Conservation (phyloP, 2,113 vertebrate genomes). For the Antennarius striatus region DNA sequence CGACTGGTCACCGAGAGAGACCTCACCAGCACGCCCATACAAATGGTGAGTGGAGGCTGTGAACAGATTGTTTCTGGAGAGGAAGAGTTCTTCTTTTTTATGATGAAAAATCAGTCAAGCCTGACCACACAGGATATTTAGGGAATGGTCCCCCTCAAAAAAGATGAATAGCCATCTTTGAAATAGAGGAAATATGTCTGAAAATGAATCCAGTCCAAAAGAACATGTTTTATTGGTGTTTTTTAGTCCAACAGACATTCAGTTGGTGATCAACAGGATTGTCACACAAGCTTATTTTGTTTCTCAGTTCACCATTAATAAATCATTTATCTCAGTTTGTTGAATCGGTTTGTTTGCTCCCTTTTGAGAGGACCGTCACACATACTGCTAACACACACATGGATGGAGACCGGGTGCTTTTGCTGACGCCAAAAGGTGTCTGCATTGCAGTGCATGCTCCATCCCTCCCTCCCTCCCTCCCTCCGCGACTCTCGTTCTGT, state of each 20-base stretch:
- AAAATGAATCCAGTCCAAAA: too few species aligned
- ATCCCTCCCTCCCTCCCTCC: conserved; percentile 7
- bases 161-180: too few species aligned
- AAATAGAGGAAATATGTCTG: too few species aligned
- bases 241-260: too few species aligned
- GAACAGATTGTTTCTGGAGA: too few species aligned
- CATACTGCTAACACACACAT: conserved; percentile 43
- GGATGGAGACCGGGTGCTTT: conserved; percentile 49
- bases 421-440: conserved; percentile 65
- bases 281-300: too few species aligned
- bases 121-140: too few species aligned
- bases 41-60: conserved; percentile 86
- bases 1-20: conserved; percentile 94
- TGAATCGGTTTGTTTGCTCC: neutral
- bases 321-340: neutral
- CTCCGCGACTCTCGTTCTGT: neutral
- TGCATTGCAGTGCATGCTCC: conserved; percentile 69
- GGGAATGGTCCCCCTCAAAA: too few species aligned
- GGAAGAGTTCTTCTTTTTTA: too few species aligned
- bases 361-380: conserved; percentile 1
- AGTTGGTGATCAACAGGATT: too few species aligned
- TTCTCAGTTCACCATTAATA: too few species aligned
- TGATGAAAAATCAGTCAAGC: too few species aligned
- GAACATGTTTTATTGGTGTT: neutral
- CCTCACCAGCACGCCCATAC: conserved; percentile 92